Percentiles rank a stretch among this genome's conserved stretches.
Evolutionary conservation across 2,113 vertebrate genomes (phyloP).

Genomic region (Chinchilla lanigera): DNA sequence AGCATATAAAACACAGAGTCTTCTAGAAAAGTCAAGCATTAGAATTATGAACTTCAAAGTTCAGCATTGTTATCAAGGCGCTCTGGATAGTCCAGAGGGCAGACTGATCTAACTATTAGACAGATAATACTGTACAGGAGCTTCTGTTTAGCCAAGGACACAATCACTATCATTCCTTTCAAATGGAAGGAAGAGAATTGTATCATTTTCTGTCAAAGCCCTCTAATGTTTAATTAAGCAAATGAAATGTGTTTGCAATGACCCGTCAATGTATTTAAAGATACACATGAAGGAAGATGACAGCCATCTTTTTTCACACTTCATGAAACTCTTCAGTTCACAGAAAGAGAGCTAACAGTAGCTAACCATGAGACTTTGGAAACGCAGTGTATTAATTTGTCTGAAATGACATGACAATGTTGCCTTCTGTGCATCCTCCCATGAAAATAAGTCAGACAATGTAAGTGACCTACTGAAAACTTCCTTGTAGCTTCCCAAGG

Average conservation of each 20-base stretch:
- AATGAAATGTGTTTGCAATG: not conserved
- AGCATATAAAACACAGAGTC: not conserved
- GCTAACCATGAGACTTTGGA: not conserved
- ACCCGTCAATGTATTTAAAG: not conserved
- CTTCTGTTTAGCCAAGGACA: not conserved
- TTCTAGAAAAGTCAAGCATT: not conserved
- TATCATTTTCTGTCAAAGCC: not conserved
- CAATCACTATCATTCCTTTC: not conserved
- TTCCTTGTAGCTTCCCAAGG: not conserved
- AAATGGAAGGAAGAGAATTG: not conserved
- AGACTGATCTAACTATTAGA: not conserved
- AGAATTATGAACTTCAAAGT: not conserved
- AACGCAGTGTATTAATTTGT: not conserved
- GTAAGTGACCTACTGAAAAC: not conserved
- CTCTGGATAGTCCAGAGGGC: constrained; percentile 30
- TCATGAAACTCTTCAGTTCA: not conserved
- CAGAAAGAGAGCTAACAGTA: not conserved
- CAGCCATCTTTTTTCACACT: not conserved
- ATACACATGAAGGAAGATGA: not conserved
- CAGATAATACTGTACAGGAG: not conserved
- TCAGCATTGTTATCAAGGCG: not conserved
- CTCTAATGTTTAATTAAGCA: not conserved
- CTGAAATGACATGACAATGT: not conserved
- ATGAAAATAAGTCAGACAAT: not conserved
- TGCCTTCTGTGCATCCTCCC: not conserved